Percentiles rank a stretch among this genome's conserved stretches.
phyloP scores from a whole-genome alignment of 92 coral and sea anemone species.

The Hydrozoanthus gracilis region DNA sequence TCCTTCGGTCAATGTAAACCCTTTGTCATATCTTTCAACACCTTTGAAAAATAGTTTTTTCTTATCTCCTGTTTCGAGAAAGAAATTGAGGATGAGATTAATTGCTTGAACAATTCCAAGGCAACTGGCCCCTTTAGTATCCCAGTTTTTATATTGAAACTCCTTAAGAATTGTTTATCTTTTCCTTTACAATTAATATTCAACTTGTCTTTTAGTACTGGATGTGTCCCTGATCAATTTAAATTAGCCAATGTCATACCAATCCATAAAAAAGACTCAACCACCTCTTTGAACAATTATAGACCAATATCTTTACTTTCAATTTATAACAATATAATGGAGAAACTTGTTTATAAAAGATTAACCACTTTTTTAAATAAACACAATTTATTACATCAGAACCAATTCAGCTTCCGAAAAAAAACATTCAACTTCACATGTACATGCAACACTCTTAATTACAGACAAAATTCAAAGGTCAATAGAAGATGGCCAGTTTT shows the following conservation, averaged over 20 bases:
- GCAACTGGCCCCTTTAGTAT: conserved; percentile 2
- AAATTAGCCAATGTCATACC: conserved; percentile 32
- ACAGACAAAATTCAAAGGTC: conserved; percentile 53
- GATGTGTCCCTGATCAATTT: conserved; percentile 15
- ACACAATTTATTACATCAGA: conserved; percentile 30
- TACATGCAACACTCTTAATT: conserved; percentile 39
- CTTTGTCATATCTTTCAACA: conserved; percentile 48
- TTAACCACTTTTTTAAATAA: conserved; percentile 27
- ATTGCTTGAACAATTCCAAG: conserved; percentile 17
- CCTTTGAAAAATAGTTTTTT: conserved; percentile 28
- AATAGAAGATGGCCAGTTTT: conserved; percentile 52
- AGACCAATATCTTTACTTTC: conserved; percentile 29
- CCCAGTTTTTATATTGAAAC: neutral
- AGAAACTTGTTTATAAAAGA: conserved; percentile 47
- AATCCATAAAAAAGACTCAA: conserved; percentile 13
- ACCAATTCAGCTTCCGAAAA: conserved; percentile 36
- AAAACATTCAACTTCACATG: conserved; percentile 50
- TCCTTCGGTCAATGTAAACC: conserved; percentile 21
- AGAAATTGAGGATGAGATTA: conserved; percentile 23
- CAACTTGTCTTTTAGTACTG: conserved; percentile 10
- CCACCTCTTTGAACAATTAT: conserved; percentile 16
- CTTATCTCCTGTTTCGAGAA: conserved; percentile 15
- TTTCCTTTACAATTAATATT: neutral
- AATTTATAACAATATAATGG: conserved; percentile 13
- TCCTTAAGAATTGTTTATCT: neutral